Evolutionary conservation across 2,113 vertebrate species (phyloP).

Genomic region (Felis chaus): DNA sequence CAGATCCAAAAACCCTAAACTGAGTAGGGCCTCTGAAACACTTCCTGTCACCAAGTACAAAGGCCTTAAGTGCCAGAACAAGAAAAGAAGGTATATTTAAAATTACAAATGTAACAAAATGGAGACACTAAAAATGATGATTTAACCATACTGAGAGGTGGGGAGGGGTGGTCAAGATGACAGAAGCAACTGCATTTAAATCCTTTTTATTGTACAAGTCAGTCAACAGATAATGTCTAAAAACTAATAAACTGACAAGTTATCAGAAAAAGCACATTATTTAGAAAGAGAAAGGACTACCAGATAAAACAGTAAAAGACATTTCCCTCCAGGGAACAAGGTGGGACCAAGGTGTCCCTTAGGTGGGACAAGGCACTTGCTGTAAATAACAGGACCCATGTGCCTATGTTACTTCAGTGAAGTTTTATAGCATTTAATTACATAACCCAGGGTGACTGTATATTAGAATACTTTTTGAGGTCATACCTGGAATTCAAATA

Average conservation of each 20-base stretch:
- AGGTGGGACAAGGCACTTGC: neutral
- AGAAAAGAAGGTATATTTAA: neutral
- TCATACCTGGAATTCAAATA: constrained; percentile 97
- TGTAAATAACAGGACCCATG: rapidly evolving
- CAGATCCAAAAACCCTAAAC: neutral
- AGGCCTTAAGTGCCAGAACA: neutral
- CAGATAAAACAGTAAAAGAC: neutral
- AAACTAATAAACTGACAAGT: neutral
- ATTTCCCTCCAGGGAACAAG: neutral
- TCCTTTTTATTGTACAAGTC: neutral
- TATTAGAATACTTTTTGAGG: neutral
- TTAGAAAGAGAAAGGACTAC: neutral
- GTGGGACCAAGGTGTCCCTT: too few relatives aligned
- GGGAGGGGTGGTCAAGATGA: neutral
- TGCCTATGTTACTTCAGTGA: neutral
- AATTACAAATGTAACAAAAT: neutral
- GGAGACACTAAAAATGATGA: neutral
- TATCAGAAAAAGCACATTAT: neutral
- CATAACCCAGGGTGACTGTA: neutral
- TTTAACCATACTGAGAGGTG: neutral
- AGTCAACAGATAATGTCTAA: neutral
- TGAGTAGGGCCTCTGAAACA: neutral
- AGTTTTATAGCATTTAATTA: neutral
- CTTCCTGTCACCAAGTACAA: neutral
- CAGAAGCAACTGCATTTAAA: neutral